phyloP scores from a whole-genome alignment of 1,140 invertebrate species.

The Sinella curviseta region DNA sequence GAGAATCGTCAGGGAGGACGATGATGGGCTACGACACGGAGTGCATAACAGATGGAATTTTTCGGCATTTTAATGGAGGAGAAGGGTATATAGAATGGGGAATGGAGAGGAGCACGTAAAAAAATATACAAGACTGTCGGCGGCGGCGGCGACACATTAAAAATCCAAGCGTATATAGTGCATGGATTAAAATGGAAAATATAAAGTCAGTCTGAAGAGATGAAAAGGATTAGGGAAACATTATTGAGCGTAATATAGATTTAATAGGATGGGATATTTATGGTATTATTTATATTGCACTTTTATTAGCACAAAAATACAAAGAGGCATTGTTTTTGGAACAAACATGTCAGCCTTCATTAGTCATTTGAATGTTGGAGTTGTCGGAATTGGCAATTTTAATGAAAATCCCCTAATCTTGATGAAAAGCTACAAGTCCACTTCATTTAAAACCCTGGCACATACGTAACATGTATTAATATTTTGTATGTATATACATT shows the following conservation, averaged over 20 bases:
- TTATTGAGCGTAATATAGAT: neutral
- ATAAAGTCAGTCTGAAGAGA: neutral
- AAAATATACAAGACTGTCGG: neutral
- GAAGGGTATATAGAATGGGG: neutral
- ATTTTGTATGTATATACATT: neutral
- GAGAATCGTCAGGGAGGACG: neutral
- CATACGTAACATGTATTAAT: no score
- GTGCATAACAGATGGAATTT: slow-evolving; percentile 12
- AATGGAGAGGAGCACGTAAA: neutral
- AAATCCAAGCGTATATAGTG: neutral
- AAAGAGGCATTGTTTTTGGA: neutral
- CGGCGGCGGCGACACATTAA: neutral
- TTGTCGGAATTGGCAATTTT: neutral
- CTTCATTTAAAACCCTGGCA: neutral
- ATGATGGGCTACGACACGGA: neutral
- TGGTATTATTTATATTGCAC: neutral
- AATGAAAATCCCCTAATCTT: neutral
- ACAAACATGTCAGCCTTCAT: neutral
- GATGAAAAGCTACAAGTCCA: neutral
- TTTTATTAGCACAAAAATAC: neutral
- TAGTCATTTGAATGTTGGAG: neutral
- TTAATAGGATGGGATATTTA: neutral
- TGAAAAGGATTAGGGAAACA: no score
- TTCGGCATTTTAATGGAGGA: neutral
- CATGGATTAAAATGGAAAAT: neutral